phyloP scores from a whole-genome alignment of 2,888 invertebrate genomes.

The Lasioglossum pauxillum region DNA sequence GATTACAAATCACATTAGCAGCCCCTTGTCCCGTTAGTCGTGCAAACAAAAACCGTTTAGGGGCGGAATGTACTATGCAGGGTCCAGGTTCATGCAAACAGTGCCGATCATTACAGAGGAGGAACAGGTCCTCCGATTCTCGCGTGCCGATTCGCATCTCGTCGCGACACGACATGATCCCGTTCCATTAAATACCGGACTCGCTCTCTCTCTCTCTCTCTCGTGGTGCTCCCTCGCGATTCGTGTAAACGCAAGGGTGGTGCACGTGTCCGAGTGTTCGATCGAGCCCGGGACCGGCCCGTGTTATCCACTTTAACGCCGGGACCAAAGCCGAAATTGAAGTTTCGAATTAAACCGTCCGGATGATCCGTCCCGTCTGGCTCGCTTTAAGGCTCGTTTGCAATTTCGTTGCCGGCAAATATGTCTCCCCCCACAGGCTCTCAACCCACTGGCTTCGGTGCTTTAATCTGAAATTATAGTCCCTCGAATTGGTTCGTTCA shows the following conservation, averaged over 20 bases:
- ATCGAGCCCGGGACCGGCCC: slow-evolving; percentile 35
- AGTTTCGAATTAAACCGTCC: slow-evolving; percentile 80
- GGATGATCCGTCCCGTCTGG: slow-evolving; percentile 71
- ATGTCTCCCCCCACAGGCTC: slow-evolving; percentile 38
- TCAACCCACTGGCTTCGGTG: slow-evolving; percentile 4
- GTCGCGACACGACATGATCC: slow-evolving; percentile 16
- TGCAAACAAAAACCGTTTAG: slow-evolving; percentile 8
- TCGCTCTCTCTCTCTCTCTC: background rate
- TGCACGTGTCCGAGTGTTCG: slow-evolving; percentile 59
- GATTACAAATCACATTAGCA: background rate
- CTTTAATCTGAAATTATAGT: slow-evolving; percentile 54
- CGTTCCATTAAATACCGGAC: background rate
- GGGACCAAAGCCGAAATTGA: slow-evolving; percentile 76
- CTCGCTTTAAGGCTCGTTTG: slow-evolving; percentile 67
- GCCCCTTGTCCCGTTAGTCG: slow-evolving; percentile 2
- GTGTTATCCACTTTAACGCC: slow-evolving; percentile 74
- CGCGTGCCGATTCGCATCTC: slow-evolving; percentile 20
- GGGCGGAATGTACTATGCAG: background rate
- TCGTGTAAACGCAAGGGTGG: slow-evolving; percentile 33
- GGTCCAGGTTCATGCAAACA: background rate
- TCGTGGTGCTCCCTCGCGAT: background rate
- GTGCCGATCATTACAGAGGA: slow-evolving; percentile 10
- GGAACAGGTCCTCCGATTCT: slow-evolving; percentile 15
- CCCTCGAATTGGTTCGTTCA: slow-evolving; percentile 33
- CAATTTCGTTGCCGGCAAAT: slow-evolving; percentile 64